Evolutionary conservation across 2,797 vertebrate genomes (phyloP).

Genomic region (Catostomus latipinnis): DNA sequence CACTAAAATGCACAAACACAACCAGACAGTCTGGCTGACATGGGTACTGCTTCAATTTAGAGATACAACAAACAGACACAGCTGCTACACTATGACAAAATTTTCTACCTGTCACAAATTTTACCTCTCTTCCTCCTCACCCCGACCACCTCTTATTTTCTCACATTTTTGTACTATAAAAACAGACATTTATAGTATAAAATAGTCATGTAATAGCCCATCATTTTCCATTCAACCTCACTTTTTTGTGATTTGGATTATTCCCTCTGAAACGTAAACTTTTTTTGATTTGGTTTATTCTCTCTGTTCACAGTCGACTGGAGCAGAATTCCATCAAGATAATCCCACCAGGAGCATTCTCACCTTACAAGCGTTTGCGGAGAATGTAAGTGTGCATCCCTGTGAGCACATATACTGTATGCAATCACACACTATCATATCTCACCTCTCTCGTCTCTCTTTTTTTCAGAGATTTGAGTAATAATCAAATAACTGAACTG

Average conservation of each 20-base stretch:
- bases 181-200: neutral
- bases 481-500: conserved; percentile 97
- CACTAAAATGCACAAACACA: conserved; percentile 2
- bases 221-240: conserved; percentile 25
- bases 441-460: neutral
- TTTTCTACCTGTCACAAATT: neutral
- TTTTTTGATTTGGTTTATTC: conserved; percentile 36
- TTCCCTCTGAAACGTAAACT: conserved; percentile 10
- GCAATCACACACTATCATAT: conserved; percentile 30
- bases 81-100: conserved; percentile 6
- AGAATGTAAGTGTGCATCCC: conserved; percentile 87
- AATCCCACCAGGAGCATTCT: conserved; percentile 95
- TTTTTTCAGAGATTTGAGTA: conserved; percentile 88
- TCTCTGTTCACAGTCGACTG: conserved; percentile 83
- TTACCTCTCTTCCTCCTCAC: neutral
- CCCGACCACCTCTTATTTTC: conserved; percentile 4
- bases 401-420: conserved; percentile 62
- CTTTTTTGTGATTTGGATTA: conserved; percentile 16
- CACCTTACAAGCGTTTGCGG: conserved; percentile 95
- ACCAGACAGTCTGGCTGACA: conserved; percentile 5
- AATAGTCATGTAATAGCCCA: neutral
- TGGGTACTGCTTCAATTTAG: neutral
- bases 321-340: conserved; percentile 98
- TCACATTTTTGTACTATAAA: neutral
- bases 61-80: conserved; percentile 16